Evolutionary conservation across 2,113 vertebrate genomes (phyloP), one percentile per base, ranked within the genome.

Genomic region (Dasyurus viverrinus): DNA sequence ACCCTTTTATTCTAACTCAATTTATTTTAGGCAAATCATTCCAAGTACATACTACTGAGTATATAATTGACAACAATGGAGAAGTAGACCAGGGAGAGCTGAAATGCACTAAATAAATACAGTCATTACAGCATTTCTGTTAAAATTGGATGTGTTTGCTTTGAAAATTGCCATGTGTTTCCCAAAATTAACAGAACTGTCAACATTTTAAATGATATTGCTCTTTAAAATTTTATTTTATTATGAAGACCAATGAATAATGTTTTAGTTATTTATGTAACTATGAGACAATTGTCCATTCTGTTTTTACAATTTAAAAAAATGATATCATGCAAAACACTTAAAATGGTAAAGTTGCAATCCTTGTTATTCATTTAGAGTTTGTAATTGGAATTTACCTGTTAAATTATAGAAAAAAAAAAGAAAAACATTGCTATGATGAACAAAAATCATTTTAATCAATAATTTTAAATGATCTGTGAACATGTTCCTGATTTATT

Each of bases 1-100:
- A 42, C 68, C 68, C 42, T 42, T 84, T 84, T 42, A 84, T 84
- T 84, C 68, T 84, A 84, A 53, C 95, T 91, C 36, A 96, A 97
- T 98, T 97, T 98, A 92, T 95, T 96, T 60, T 54, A 42, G 96
- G 89, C 46, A 97, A 97, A 95, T 95, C 93, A 30, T 94, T 97
- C 97, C 92, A 97, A 54, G 90, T 54, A n/a, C 22, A 53, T 22
- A 14, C 7, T 94, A 53, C 30, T 93, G 46, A 93, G 96, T 93
- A 16, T 89, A 26, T 97, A 98, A 97, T 30, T 97, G 96, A 97
- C 89, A 96, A 42, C 90, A 97, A 90, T 26, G 54, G 91, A 96
- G 96, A 97, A 97, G 84, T 25, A 91, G 53, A 96, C 92, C 30
- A 90, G 55, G 94, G 36, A 95, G 95, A 97, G 30, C 30, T 50